phyloP scores from a whole-genome alignment of 2,113 vertebrate species.

The Tachycineta bicolor region DNA sequence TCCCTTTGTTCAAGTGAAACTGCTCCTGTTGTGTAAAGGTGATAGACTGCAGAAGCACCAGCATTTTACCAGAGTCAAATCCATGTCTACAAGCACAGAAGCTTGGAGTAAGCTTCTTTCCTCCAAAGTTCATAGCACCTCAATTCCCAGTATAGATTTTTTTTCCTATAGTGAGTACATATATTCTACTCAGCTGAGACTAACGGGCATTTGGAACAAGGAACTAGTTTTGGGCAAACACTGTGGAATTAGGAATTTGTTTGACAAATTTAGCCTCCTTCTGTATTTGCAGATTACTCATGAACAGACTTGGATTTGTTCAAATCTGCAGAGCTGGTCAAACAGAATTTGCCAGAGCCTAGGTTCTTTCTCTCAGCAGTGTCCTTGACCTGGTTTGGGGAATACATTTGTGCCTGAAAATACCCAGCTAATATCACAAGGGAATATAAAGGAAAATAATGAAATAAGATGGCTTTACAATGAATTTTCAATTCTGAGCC shows the following conservation, averaged over 20 bases:
- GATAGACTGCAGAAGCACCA: not conserved
- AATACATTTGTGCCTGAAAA: not conserved
- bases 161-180: not conserved
- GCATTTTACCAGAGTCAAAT: not conserved
- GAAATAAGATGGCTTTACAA: not conserved
- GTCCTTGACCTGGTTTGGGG: conserved; percentile 16
- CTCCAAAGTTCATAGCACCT: not conserved
- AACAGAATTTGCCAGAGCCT: conserved; percentile 27
- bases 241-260: not conserved
- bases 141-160: not conserved
- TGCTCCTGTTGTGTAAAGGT: not conserved
- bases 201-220: not conserved
- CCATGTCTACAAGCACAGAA: not conserved
- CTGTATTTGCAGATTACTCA: conserved; percentile 30
- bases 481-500: not conserved
- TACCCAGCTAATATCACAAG: not conserved
- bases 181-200: not conserved
- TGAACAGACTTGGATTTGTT: conserved; percentile 6
- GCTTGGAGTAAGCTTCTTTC: not conserved
- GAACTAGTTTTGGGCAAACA: not conserved
- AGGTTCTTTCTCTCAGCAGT: not conserved
- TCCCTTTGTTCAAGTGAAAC: not conserved
- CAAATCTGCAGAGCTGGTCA: not conserved
- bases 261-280: conserved; percentile 14
- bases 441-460: not conserved